Percentiles rank a stretch among this genome's conserved stretches.
These are phyloP conservation scores for Nephrotoma guestfalica DNA, from an alignment of 2,888 invertebrate genomes.

Conservation along the genomic window DNA sequence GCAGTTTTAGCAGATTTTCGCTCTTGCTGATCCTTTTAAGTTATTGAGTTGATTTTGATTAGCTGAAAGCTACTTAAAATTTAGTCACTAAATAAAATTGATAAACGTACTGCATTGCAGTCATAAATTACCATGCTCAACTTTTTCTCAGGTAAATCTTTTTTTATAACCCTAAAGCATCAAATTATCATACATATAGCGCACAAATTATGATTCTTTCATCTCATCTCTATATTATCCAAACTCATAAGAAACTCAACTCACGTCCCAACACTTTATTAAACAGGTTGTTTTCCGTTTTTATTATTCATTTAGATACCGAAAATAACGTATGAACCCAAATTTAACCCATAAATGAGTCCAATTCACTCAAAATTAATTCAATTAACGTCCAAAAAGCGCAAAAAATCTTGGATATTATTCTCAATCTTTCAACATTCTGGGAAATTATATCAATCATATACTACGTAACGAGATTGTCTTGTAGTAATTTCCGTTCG, in stretches of 20 bases:
- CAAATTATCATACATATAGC: neutral
- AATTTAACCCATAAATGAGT: neutral
- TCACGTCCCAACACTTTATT: neutral
- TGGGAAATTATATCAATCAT: neutral
- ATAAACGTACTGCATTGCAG: no score
- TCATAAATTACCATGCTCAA: no score
- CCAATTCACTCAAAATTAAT: neutral
- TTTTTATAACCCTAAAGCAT: neutral
- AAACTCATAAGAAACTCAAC: neutral
- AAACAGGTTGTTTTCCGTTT: neutral
- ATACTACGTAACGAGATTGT: neutral
- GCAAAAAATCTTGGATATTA: neutral
- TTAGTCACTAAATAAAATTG: no score
- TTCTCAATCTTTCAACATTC: neutral
- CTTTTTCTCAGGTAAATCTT: neutral
- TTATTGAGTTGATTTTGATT: no score
- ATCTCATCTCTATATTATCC: neutral
- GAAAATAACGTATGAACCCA: neutral
- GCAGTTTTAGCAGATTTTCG: no score
- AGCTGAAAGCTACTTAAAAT: no score
- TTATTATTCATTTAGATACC: neutral
- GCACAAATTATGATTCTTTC: neutral
- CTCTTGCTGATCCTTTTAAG: no score
- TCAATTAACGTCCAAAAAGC: neutral
- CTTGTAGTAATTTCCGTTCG: neutral